phyloP scores from a whole-genome alignment of 2,797 vertebrate species.

The Tympanoctomys barrerae region DNA sequence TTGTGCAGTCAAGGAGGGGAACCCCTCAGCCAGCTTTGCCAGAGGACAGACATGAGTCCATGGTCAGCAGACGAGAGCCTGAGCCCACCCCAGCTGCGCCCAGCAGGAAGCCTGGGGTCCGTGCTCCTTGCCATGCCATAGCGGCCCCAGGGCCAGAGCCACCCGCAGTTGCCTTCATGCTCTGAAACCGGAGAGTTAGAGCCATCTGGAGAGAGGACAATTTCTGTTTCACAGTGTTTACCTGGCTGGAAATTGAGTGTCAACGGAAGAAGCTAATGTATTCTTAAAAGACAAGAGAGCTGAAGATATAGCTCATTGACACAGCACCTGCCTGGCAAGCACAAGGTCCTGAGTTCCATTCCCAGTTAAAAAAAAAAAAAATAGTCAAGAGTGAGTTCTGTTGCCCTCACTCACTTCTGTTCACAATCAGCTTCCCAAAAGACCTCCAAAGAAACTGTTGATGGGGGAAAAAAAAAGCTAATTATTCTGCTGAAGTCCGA shows the following conservation, averaged over 20 bases:
- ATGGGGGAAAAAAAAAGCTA: neutral
- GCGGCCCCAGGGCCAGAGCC: neutral
- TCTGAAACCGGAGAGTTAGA: neutral
- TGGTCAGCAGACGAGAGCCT: neutral
- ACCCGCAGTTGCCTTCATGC: neutral
- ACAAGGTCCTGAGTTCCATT: no score
- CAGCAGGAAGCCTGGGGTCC: neutral
- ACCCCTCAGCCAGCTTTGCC: neutral
- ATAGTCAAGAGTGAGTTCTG: neutral
- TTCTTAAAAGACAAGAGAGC: slow-evolving; percentile 1
- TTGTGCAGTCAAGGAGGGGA: neutral
- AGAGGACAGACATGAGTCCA: fast-evolving
- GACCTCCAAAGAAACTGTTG: neutral
- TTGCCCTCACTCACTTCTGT: neutral
- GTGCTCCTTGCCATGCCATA: no score
- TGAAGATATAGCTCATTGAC: no score
- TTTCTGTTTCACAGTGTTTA: neutral
- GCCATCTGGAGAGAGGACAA: neutral
- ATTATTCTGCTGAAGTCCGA: no score
- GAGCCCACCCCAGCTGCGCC: neutral
- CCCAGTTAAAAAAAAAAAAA: no score
- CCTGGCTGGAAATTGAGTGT: neutral
- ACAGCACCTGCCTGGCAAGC: no score
- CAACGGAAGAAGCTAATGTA: neutral
- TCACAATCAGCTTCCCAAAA: neutral